Evolutionary conservation across 2,113 vertebrate species (phyloP), one percentile per base, ranked within the genome.

Genomic region (Manacus vitellinus): DNA sequence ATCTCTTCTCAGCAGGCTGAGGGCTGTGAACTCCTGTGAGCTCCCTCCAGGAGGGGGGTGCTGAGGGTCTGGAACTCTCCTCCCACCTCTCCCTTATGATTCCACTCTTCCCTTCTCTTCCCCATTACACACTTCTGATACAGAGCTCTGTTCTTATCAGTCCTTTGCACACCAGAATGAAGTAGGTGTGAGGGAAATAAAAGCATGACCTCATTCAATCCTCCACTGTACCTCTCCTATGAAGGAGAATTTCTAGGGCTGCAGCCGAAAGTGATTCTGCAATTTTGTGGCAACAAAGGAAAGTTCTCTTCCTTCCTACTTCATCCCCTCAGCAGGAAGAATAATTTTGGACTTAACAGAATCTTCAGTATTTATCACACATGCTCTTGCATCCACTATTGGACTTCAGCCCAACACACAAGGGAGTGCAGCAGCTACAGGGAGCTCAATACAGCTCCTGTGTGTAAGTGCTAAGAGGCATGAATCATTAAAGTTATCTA

Each of bases 181-280:
- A 70, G 88, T 23, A 76, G 63, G 88, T 67, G 54, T 3, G 8
- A 76, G 55, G 71, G 43, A 89, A 54, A 85, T 66, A 65, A 88
- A 94, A 90, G 63, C 59, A 44, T 30, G 59, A 88, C 68, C 79
- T 93, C 59, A 63, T 93, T 84, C 77, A 88, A 83, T 86, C 27
- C 68, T 67, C n/a, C 35, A 27, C 67, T 21, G 16, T 46, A 55
- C 39, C 37, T 52, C 61, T 85, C 8, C 51, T 35, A 0, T 19
- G 67, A 92, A 90, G 30, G 27, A 83, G 71, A 63, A 58, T 43
- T 67, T 67, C 41, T 35, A 90, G 39, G 63, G 67, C 75, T 77
- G 30, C 75, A 75, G 88, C 52, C 61, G 74, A 67, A 80, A 73
- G 79, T n/a, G 39, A 84, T 83, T 81, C 47, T 86, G 68, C 39